Evolutionary conservation across 2,797 vertebrate species (phyloP), one percentile per base, ranked within the genome.

Genomic region (Eulemur rubriventer): DNA sequence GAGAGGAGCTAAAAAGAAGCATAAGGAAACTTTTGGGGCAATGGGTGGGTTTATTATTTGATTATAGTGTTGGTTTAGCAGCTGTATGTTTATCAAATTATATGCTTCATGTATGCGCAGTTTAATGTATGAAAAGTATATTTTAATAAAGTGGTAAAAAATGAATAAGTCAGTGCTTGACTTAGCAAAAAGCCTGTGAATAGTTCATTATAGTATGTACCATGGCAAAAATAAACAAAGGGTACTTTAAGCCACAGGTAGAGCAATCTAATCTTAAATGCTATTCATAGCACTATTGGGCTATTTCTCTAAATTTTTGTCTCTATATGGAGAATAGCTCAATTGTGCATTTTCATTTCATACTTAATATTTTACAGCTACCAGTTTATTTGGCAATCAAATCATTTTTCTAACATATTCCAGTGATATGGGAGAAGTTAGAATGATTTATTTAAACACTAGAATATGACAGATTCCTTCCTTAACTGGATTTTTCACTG

Each of bases 371-470:
- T 96, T 97, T 95, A 90, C 0, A 76, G 86, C 84, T 96, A 70
- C 96, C 76, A 95, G 85, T 94, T 76, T 95, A 94, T 80, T 89
- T 91, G 85, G 0, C 18, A 55, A 95, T 93, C 4, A 61, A 67
- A 20, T 65, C 33, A 35, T 67, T 96, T 88, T 89, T 43, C 20
- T 52, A 89, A 93, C 72, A 81, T 80, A 57, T 89, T 17, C 17
- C 89, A 81, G 48, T 94, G 46, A 57, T 48, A 88, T 69, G 57
- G 72, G 38, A 52, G 35, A 82, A 61, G 8, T 55, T 87, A 73
- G 52, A 48, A 78, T 89, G 50, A 89, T 96, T 98, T 97, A 91
- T 94, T 97, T 96, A 96, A 97, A 97, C 85, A 96, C 61, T 83
- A 95, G 65, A 97, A 72, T 79, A 4, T 89, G 79, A 89, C 20